Percentiles rank a stretch among this genome's conserved stretches.
phyloP scores from a whole-genome alignment of 2,113 vertebrate species.

The Trochalopteron elliotii region DNA sequence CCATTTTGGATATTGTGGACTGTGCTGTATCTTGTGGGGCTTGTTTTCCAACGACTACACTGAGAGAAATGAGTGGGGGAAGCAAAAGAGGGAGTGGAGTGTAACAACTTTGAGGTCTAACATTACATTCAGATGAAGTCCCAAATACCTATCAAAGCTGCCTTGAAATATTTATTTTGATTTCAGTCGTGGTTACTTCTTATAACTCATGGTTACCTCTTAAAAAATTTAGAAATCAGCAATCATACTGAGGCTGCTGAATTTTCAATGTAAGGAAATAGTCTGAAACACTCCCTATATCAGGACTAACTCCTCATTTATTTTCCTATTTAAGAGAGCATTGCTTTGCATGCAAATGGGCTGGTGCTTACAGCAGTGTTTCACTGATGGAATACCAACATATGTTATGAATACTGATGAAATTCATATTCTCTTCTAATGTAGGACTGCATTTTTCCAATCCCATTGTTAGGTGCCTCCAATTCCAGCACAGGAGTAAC shows the following conservation, averaged over 20 bases:
- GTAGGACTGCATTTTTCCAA: background rate
- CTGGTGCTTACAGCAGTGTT: background rate
- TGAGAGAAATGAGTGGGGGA: background rate
- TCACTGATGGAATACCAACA: conserved; percentile 20
- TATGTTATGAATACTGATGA: conserved; percentile 55
- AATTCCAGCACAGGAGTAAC: background rate
- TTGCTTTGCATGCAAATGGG: conserved; percentile 39
- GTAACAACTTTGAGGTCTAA: background rate
- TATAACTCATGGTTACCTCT: background rate
- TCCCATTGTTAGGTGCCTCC: background rate
- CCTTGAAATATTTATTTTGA: background rate
- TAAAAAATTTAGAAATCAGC: conserved; percentile 2
- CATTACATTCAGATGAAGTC: background rate
- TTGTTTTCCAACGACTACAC: background rate
- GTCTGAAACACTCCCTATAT: background rate
- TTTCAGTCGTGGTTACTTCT: background rate
- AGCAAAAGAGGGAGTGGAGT: background rate
- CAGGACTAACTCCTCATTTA: conserved; percentile 48
- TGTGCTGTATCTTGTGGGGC: background rate
- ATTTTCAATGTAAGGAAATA: conserved; percentile 4
- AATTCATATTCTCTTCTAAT: conserved; percentile 11
- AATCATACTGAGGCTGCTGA: background rate
- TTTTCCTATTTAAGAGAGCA: conserved; percentile 32
- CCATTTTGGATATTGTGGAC: background rate
- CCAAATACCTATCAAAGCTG: background rate